Percentiles rank a stretch among this genome's conserved stretches.
Conservation (phyloP, 2,113 vertebrate genomes). For the Choloepus hoffmanni region DNA sequence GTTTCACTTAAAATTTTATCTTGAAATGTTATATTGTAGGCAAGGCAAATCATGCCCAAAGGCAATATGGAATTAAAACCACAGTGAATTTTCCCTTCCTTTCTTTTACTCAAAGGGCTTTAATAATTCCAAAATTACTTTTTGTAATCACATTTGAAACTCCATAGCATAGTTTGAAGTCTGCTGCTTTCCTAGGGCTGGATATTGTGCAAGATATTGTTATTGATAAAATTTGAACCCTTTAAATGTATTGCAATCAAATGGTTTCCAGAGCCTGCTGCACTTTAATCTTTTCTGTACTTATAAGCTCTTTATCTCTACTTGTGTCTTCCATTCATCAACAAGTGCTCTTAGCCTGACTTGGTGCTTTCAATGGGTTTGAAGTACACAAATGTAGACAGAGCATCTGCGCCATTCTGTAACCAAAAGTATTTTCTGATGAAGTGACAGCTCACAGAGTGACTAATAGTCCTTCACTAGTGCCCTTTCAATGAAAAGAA, state of each 20-base stretch:
- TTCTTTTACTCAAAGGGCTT: not conserved
- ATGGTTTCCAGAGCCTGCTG: constrained; percentile 38
- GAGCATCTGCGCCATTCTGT: constrained; percentile 47
- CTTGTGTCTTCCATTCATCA: constrained; percentile 50
- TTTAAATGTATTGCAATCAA: constrained; percentile 50
- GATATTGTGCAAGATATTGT: constrained; percentile 26
- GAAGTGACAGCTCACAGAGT: constrained; percentile 23
- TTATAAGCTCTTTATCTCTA: constrained; percentile 35
- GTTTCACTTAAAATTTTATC: not conserved
- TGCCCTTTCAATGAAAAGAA: constrained; percentile 32
- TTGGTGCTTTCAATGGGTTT: constrained; percentile 61
- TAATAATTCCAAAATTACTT: not conserved
- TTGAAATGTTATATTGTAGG: not conserved
- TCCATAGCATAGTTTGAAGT: constrained; percentile 5
- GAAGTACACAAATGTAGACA: constrained; percentile 20
- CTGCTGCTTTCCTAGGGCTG: not conserved
- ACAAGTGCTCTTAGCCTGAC: constrained; percentile 57
- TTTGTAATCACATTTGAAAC: not conserved
- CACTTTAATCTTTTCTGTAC: not conserved
- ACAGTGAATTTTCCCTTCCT: not conserved
- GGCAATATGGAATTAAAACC: not conserved
- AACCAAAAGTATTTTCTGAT: constrained; percentile 38
- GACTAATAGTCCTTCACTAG: not conserved
- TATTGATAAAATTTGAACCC: constrained; percentile 14
- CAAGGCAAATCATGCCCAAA: not conserved